These are phyloP conservation scores for cattle (Bos taurus) DNA, from an alignment of 2,113 vertebrate genomes.

Conservation along the genomic window ARS-UCD2.0 NC_037351.1:31388501-31389000, in stretches of 20 bases:
- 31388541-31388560: slow-evolving; percentile 63
- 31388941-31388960: slow-evolving; percentile 69
- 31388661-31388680: slow-evolving; percentile 67
- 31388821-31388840: slow-evolving; percentile 87
- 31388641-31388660: slow-evolving; percentile 76
- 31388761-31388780: slow-evolving; percentile 72
- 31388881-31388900: slow-evolving; percentile 80
- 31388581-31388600: slow-evolving; percentile 76
- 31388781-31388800: slow-evolving; percentile 76
- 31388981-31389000: slow-evolving; percentile 54
- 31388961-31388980: slow-evolving; percentile 73
- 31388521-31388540: slow-evolving; percentile 74
- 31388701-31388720: slow-evolving; percentile 70
- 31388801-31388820: slow-evolving; percentile 86
- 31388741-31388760: slow-evolving; percentile 77
- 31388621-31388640: slow-evolving; percentile 71
- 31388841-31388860: slow-evolving; percentile 76
- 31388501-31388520: slow-evolving; percentile 63
- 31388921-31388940: slow-evolving; percentile 76
- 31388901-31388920: slow-evolving; percentile 76
- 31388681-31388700: slow-evolving; percentile 74
- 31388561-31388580: slow-evolving; percentile 73
- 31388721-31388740: slow-evolving; percentile 69
- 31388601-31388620: slow-evolving; percentile 66
- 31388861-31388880: slow-evolving; percentile 81